Evolutionary conservation across 1,140 invertebrate species (phyloP).

Genomic region (Drosophila oshimai): DNA sequence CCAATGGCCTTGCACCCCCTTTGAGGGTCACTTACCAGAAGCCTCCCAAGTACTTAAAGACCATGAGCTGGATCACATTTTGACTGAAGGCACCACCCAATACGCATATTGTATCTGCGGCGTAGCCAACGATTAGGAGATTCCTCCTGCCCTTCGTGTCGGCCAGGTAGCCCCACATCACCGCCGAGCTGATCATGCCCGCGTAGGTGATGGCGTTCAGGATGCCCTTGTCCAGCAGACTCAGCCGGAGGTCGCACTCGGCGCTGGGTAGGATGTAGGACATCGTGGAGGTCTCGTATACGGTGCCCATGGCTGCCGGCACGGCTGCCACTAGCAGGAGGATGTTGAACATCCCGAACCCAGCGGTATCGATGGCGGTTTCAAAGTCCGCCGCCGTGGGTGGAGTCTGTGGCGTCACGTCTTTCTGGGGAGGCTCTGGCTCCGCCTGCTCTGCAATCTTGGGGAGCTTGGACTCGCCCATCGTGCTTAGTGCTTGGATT

Average conservation of each 20-base stretch:
- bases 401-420: not conserved
- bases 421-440: not conserved
- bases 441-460: conserved; percentile 2
- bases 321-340: conserved; percentile 85
- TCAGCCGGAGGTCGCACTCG: conserved; percentile 87
- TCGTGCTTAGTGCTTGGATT: conserved; percentile 24
- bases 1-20: too few species aligned
- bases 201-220: conserved; percentile 87
- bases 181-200: conserved; percentile 87
- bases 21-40: conserved; percentile 88
- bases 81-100: conserved; percentile 88
- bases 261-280: conserved; percentile 88
- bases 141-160: conserved; percentile 89
- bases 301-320: conserved; percentile 86
- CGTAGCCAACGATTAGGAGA: conserved; percentile 88
- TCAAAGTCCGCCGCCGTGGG: conserved; percentile 85
- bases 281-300: conserved; percentile 87
- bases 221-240: conserved; percentile 87
- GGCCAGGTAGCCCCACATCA: conserved; percentile 91
- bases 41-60: conserved; percentile 89
- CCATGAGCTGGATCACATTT: conserved; percentile 87
- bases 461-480: conserved; percentile 18
- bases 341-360: conserved; percentile 87
- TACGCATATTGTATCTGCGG: conserved; percentile 87
- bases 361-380: conserved; percentile 85